phyloP scores from a whole-genome alignment of 2,113 vertebrate genomes.

The Phyllostomus hastatus region DNA sequence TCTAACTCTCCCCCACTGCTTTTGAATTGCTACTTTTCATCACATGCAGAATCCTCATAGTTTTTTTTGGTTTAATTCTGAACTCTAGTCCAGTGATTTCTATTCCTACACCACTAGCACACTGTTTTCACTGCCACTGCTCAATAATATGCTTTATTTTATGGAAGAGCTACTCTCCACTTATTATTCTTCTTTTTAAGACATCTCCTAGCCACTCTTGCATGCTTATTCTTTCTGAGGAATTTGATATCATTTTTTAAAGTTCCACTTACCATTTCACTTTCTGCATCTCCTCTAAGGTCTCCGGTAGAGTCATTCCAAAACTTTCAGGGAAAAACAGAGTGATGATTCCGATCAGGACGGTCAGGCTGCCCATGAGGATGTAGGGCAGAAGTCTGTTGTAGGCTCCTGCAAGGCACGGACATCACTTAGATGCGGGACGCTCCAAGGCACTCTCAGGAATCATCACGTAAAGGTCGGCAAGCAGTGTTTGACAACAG shows the following conservation, averaged over 20 bases:
- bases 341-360: slow-evolving; percentile 84
- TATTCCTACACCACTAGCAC: not conserved
- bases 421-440: not conserved
- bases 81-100: not conserved
- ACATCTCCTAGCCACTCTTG: not conserved
- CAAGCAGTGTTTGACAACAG: not conserved
- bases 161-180: not conserved
- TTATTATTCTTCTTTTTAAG: not conserved
- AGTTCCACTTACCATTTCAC: slow-evolving; percentile 84
- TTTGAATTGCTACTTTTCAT: not conserved
- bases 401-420: slow-evolving; percentile 81
- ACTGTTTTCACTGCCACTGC: not conserved
- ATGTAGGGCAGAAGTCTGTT: slow-evolving; percentile 86
- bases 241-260: not conserved
- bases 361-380: slow-evolving; percentile 87
- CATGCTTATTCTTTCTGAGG: not conserved
- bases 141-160: not conserved
- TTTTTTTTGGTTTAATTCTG: not conserved
- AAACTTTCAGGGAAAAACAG: slow-evolving; percentile 88
- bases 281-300: slow-evolving; percentile 85
- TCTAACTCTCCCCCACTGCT: not conserved
- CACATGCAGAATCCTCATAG: not conserved
- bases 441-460: not conserved
- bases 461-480: not conserved
- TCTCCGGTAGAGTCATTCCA: slow-evolving; percentile 85